Evolutionary conservation across 2,888 invertebrate genomes (phyloP).

Genomic region (Ennomos quercinarius): DNA sequence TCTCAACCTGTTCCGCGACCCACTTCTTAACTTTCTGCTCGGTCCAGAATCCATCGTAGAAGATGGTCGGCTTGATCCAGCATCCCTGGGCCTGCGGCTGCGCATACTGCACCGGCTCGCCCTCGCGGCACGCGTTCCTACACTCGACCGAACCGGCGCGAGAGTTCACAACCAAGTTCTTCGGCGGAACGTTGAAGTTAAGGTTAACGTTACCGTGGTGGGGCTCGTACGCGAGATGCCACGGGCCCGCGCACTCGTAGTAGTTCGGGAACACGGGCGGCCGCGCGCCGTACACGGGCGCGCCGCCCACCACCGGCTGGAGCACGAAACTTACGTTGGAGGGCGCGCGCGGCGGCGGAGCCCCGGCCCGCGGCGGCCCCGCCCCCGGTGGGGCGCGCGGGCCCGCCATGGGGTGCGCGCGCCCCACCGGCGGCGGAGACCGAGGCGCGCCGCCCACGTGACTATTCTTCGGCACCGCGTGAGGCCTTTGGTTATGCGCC

Average conservation of each 20-base stretch:
- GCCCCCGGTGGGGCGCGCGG: constrained; percentile 44
- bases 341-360: constrained; percentile 48
- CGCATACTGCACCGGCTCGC: constrained; percentile 58
- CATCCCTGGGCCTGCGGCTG: constrained; percentile 66
- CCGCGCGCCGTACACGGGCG: constrained; percentile 60
- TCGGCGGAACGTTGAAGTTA: constrained; percentile 76
- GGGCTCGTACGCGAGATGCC: constrained; percentile 73
- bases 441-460: constrained; percentile 36
- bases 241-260: constrained; percentile 75
- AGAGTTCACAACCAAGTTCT: constrained; percentile 71
- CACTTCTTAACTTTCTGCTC: constrained; percentile 83
- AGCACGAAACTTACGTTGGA: constrained; percentile 81
- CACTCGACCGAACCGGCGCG: constrained; percentile 59
- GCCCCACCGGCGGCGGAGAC: constrained; percentile 39
- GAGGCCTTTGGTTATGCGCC: constrained; percentile 10
- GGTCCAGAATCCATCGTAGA: constrained; percentile 83
- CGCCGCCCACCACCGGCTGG: constrained; percentile 67
- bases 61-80: constrained; percentile 82
- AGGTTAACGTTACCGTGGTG: constrained; percentile 73
- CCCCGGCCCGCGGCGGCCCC: constrained; percentile 53
- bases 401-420: constrained; percentile 42
- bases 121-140: constrained; percentile 60
- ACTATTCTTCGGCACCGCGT: constrained; percentile 39
- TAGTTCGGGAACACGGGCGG: constrained; percentile 67
- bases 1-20: constrained; percentile 82